Percentiles rank a stretch among this genome's conserved stretches.
These are phyloP conservation scores for Parauchenoglanis ngamensis DNA, from an alignment of 2,797 vertebrate genomes.

Conservation along the genomic window DNA sequence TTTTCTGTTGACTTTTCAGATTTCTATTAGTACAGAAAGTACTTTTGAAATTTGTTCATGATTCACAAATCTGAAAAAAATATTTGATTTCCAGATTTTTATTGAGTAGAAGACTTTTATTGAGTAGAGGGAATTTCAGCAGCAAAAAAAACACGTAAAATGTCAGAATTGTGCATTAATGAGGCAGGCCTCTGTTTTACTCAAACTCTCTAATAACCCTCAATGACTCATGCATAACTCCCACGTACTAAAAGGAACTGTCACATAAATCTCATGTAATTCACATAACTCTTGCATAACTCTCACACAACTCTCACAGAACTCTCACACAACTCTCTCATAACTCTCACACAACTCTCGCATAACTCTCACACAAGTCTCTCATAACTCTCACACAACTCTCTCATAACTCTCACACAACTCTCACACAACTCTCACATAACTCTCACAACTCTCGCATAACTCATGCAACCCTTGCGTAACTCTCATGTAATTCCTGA, in stretches of 20 bases:
- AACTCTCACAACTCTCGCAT: background rate
- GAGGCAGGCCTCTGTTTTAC: no score
- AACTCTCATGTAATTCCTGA: background rate
- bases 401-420: background rate
- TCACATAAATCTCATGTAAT: background rate
- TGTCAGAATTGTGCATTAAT: no score
- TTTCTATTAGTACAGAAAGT: background rate
- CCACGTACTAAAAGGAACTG: background rate
- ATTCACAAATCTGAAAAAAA: no score
- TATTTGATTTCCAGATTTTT: no score
- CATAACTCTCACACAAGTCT: background rate
- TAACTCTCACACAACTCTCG: background rate
- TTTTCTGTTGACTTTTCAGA: background rate
- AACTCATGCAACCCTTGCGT: background rate
- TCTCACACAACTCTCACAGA: background rate
- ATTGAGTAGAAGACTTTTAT: no score
- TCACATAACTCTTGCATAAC: background rate
- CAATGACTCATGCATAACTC: background rate
- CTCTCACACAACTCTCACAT: background rate
- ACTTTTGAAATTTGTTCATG: background rate
- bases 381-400: no score
- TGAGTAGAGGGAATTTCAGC: no score
- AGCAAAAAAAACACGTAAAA: no score
- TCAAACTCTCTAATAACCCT: background rate
- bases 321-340: background rate